These are phyloP conservation scores for Holacanthus passer DNA, from an alignment of 2,113 vertebrate genomes.

Conservation along the genomic window DNA sequence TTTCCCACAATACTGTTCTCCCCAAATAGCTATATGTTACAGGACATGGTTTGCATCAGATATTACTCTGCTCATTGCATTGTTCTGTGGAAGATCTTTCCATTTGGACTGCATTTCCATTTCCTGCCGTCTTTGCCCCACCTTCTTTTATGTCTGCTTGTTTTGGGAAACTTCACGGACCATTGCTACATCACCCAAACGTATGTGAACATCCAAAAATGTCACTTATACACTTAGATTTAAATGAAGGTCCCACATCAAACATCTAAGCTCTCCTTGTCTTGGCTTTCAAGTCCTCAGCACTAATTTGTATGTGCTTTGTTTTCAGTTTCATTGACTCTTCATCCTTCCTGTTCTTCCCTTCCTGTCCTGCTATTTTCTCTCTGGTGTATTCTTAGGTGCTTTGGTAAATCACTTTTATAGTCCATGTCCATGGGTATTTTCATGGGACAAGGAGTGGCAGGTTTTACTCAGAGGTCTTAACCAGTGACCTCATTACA, in stretches of 20 bases:
- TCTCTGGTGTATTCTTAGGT: constrained; percentile 38
- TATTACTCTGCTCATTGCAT: constrained; percentile 13
- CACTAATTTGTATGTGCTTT: constrained; percentile 36
- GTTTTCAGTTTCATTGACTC: constrained; percentile 51
- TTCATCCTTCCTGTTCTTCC: constrained; percentile 64
- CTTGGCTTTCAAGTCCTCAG: neutral
- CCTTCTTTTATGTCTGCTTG: neutral
- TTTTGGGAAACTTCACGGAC: neutral
- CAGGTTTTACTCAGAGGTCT: constrained; percentile 13
- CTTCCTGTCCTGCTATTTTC: constrained; percentile 51
- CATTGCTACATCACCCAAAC: neutral
- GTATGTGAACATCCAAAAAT: neutral
- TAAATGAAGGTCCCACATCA: neutral
- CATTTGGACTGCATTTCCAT: neutral
- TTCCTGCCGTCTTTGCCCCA: constrained; percentile 18
- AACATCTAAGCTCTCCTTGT: neutral
- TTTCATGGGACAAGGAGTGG: constrained; percentile 35
- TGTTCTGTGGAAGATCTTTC: constrained; percentile 50
- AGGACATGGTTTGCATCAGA: constrained; percentile 4
- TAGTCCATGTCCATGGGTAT: constrained; percentile 15
- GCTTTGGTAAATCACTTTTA: constrained; percentile 54
- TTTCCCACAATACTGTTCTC: constrained; percentile 49
- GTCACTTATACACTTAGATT: neutral
- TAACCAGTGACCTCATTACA: constrained; percentile 8
- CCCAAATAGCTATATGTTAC: constrained; percentile 25